Percentiles rank a stretch among this genome's conserved stretches.
Conservation (phyloP, 2,113 vertebrate genomes). For the Podilymbus podiceps region DNA sequence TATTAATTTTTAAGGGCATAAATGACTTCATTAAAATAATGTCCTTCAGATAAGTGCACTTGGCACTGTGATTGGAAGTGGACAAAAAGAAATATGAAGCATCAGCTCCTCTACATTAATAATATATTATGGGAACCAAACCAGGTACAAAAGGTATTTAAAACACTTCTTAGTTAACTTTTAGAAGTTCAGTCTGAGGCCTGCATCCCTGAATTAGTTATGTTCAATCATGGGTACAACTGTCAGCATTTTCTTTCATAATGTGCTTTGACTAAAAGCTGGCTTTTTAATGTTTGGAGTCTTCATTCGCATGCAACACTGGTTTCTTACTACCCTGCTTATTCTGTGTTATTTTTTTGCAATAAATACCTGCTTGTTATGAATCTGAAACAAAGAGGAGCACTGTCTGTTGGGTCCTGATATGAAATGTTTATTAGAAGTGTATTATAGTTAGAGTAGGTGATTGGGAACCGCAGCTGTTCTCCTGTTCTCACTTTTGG, state of each 20-base stretch:
- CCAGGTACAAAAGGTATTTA: background rate
- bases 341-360: background rate
- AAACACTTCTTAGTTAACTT: background rate
- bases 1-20: constrained; percentile 69
- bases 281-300: background rate
- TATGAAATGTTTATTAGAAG: background rate
- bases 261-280: background rate
- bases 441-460: background rate
- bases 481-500: background rate
- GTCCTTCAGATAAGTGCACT: constrained; percentile 63
- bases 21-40: constrained; percentile 70
- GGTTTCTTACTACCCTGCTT: background rate
- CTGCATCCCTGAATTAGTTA: background rate
- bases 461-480: background rate
- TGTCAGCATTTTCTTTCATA: background rate
- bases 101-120: background rate
- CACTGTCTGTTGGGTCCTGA: background rate
- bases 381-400: background rate
- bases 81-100: constrained; percentile 11
- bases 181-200: background rate
- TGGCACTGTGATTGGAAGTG: constrained; percentile 35
- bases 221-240: background rate
- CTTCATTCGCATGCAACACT: background rate
- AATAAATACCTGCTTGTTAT: background rate
- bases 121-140: background rate